Evolutionary conservation across 30 jellyfish, hydroid and myxozoan species (phyloP), one percentile per base, ranked within the genome.

Genomic region (Turritopsis dohrnii): DNA sequence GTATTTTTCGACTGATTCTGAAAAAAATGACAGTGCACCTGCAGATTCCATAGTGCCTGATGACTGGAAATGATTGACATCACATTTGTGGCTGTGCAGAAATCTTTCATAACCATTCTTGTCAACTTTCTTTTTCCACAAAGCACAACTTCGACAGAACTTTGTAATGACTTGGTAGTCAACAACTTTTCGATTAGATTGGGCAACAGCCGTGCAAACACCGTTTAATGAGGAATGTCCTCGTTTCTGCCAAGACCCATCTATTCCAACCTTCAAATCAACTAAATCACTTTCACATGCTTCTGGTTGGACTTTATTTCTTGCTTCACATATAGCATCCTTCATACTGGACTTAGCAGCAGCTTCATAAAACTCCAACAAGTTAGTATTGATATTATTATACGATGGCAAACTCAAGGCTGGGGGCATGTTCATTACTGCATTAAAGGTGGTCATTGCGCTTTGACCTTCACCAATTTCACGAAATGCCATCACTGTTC

Each of bases 381-480:
- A 28, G 28, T 81, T 52, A 53, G 26, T 18, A 27, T 31, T 81
- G 21, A 81, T 81, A 21, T 81, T 28, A 71, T 71, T 72, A 83
- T 71, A 83, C 27, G 81, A 30, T 13, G 22, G 21, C 29, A n/a
- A 19, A 52, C 28, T 28, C 84, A 77, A 25, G 27, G 89, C 85
- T 76, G 71, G 69, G 24, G 89, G 84, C 90, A 85, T 52, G 71
- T 85, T 85, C 85, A 85, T 52, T 13, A 73, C 54, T 52, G 81
- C 54, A 66, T 74, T 65, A 71, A 79, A 76, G 8, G 29, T 72
- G 66, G 66, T 79, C 93, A 85, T 77, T 21, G 93, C 86, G 25
- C 29, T 66, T 69, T 85, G 93, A 21, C 93, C 90, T 53, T 71
- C 17, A 21, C 93, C n/a, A n/a, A n/a, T n/a, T n/a, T n/a, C n/a